phyloP scores from a whole-genome alignment of 1,140 invertebrate species.

The Pseudomyrmex pallidus region DNA sequence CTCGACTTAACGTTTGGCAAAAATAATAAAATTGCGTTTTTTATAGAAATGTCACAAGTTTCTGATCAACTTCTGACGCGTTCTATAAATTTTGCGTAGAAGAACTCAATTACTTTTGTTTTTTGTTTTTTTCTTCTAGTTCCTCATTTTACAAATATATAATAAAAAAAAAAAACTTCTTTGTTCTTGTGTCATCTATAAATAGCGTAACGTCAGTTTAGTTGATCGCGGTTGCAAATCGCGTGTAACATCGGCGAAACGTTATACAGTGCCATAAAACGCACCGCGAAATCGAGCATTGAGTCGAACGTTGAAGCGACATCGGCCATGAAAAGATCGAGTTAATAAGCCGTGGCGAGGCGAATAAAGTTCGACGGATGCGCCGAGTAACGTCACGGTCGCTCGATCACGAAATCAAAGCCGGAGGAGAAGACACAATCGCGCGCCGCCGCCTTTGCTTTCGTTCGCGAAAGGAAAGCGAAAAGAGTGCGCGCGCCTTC shows the following conservation, averaged over 20 bases:
- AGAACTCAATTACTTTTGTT: too few species aligned
- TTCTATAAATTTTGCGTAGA: too few species aligned
- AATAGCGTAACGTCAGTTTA: neutral
- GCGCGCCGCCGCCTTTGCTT: constrained; percentile 35
- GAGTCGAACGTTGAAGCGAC: constrained; percentile 15
- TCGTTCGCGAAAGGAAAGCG: constrained; percentile 33
- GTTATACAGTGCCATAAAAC: constrained; percentile 10
- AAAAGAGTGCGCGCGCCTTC: constrained; percentile 44
- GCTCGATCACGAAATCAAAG: constrained; percentile 36
- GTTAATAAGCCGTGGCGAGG: constrained; percentile 55
- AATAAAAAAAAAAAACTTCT: too few species aligned
- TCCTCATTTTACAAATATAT: too few species aligned
- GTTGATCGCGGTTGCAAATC: neutral
- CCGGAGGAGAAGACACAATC: neutral
- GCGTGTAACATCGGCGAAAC: neutral
- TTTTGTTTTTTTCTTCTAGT: too few species aligned
- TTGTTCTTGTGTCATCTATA: neutral
- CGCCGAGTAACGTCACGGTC: constrained; percentile 45
- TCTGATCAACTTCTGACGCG: too few species aligned
- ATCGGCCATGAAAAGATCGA: constrained; percentile 29
- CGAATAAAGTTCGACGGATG: constrained; percentile 49
- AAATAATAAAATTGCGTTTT: too few species aligned
- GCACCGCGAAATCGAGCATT: constrained; percentile 17
- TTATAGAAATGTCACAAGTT: too few species aligned
- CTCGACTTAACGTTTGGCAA: too few species aligned